Conservation (phyloP, 2,797 vertebrate species). For the Craterocephalus amniculus region DNA sequence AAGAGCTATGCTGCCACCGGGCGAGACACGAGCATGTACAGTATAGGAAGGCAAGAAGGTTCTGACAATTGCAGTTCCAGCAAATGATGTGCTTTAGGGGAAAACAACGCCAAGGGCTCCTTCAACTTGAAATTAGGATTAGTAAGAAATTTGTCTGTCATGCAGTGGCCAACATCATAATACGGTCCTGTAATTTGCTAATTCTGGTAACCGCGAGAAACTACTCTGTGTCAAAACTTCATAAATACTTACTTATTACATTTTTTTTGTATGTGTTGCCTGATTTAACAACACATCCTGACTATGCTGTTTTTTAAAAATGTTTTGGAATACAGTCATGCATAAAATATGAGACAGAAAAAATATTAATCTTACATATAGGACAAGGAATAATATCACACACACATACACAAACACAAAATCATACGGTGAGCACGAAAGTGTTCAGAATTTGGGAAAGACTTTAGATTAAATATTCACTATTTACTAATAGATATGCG, state of each 20-base stretch:
- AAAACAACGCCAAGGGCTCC: slow-evolving; percentile 16
- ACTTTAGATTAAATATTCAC: slow-evolving; percentile 26
- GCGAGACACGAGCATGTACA: slow-evolving; percentile 40
- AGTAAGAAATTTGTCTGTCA: not conserved
- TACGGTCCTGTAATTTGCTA: too few species aligned
- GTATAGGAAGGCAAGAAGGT: slow-evolving; percentile 49
- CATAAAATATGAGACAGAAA: too few species aligned
- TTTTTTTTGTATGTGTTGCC: not conserved
- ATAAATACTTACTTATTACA: not conserved
- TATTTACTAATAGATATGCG: not conserved
- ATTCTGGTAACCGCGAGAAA: not conserved
- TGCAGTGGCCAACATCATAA: too few species aligned
- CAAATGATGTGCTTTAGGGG: slow-evolving; percentile 45
- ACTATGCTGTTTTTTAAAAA: not conserved
- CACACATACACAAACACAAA: not conserved
- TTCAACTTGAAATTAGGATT: slow-evolving; percentile 11
- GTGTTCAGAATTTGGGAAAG: not conserved
- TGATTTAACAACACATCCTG: not conserved
- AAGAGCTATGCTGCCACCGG: slow-evolving; percentile 40
- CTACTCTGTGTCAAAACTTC: too few species aligned
- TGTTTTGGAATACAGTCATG: too few species aligned
- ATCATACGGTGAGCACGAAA: not conserved
- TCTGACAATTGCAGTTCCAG: slow-evolving; percentile 34
- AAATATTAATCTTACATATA: not conserved
- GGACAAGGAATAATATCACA: not conserved